Evolutionary conservation across 2,888 invertebrate genomes (phyloP), one percentile per base, ranked within the genome.

Genomic region (Sinhomidia bicolor): DNA sequence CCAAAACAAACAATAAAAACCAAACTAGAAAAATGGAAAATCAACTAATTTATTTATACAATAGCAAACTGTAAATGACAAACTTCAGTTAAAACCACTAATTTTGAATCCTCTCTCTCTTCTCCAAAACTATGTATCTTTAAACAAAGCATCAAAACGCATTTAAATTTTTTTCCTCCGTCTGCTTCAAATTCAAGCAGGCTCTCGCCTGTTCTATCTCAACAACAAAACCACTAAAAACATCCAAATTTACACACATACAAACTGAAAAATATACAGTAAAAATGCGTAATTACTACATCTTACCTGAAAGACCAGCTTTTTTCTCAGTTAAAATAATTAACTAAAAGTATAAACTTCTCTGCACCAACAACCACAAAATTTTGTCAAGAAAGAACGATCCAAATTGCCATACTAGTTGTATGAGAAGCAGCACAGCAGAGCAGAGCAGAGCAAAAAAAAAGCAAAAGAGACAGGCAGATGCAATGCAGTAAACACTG

Each of bases 251-350:
- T 36, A 74, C 7, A 17, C 71, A 29, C 62, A 68, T 17, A 68
- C 17, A 3, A 0, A 14, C 14, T 17, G 36, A 68, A 32, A 36
- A 68, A 36, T 32, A 32, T 6, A 36, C 36, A 36, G 10, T 32
- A 12, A 29, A 47, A 47, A 9, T 4, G 17, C 17, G 1, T 14
- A 81, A 26, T 65, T 9, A 84, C 76, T 54, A 23, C 26, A 36
- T 32, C 78, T 85, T 85, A 85, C 85, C 85, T 85, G 51, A 85
- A 65, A 32, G 85, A 85, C 85, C 85, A 20, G 20, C 79, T 51
- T 32, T 5, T 51, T 12, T 7, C 29, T 47, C 68, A 68, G 36
- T 57, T 68, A 23, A 51, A 65, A 20, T 54, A 47, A 4, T 51
- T 65, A 36, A 20, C n/a, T 17, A 51, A 65, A 68, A 62, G 2